Conservation (phyloP, 2,113 vertebrate genomes). For the Dipodomys ordii region DNA sequence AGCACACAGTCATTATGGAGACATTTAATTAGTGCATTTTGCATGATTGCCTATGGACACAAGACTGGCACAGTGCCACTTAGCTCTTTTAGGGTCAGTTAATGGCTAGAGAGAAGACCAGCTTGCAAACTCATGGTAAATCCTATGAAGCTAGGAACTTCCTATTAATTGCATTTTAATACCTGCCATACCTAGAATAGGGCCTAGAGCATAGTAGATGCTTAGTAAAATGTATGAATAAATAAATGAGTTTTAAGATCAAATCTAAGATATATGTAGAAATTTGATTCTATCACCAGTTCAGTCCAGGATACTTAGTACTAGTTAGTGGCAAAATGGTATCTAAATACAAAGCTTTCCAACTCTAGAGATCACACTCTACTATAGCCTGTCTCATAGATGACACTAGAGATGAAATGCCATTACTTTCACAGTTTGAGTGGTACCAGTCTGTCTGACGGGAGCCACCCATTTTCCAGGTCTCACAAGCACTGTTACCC, state of each 20-base stretch:
- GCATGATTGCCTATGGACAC: constrained; percentile 69
- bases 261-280: constrained; percentile 2
- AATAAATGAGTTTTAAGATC: constrained; percentile 7
- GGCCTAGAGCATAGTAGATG: not conserved
- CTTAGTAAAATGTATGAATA: constrained; percentile 35
- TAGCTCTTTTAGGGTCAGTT: constrained; percentile 59
- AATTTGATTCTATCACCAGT: not conserved
- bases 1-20: constrained; percentile 69
- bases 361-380: not conserved
- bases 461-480: not conserved
- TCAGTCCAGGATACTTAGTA: not conserved
- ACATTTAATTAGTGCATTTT: constrained; percentile 81
- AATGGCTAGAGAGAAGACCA: constrained; percentile 32
- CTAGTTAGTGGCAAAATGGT: not conserved
- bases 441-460: not conserved
- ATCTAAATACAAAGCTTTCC: not conserved
- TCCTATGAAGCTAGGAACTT: not conserved
- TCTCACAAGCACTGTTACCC: not conserved
- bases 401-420: not conserved
- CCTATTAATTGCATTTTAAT: constrained; percentile 10
- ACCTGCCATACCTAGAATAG: not conserved
- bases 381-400: not conserved
- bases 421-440: not conserved
- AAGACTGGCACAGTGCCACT: constrained; percentile 54
- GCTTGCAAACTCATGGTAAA: constrained; percentile 33